Evolutionary conservation across 2,113 vertebrate species (phyloP), one percentile per base, ranked within the genome.

Genomic region (Nibea albiflora): DNA sequence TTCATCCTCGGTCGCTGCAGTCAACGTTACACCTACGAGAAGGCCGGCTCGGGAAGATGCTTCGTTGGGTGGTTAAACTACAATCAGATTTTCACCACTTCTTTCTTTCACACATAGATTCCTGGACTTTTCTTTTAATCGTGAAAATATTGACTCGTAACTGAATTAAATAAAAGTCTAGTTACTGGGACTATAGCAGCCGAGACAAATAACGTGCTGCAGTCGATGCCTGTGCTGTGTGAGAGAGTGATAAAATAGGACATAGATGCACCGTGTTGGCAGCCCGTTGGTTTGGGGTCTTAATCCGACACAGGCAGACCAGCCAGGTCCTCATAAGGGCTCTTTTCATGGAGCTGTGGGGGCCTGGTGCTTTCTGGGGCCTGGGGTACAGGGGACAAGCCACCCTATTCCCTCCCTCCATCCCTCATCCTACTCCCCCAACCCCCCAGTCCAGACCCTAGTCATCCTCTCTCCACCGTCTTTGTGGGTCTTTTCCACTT

Each of bases 401-500:
- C 71, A 22, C 73, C 86, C 60, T 66, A 9, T 22, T 24, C 56
- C 58, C 28, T 22, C 76, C 58, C 47, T n/a, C 63, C 49, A 67
- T 52, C 52, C 81, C 56, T 78, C 42, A 66, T 31, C 63, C 78
- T 11, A 77, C 73, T 8, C 35, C 35, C 35, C 28, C 28, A 0
- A n/a, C n/a, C 24, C 35, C 77, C 85, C 78, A 60, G 72, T 67
- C 77, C 86, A 84, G 76, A 88, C 69, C 78, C 90, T 92, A 88
- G 89, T 93, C 93, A 93, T 94, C 90, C 88, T 89, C 88, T 84
- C 89, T 75, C 84, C 93, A 92, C 85, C 90, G 85, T 39, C 90
- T 95, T 94, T 93, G 93, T 96, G 90, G 57, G 20, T 76, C 93
- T 94, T 93, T 96, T 94, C 94, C 91, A 92, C 92, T 95, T 90